Percentiles rank a stretch among this genome's conserved stretches.
Evolutionary conservation across 2,797 vertebrate species (phyloP).

Genomic region (Phyllotis vaccarum): DNA sequence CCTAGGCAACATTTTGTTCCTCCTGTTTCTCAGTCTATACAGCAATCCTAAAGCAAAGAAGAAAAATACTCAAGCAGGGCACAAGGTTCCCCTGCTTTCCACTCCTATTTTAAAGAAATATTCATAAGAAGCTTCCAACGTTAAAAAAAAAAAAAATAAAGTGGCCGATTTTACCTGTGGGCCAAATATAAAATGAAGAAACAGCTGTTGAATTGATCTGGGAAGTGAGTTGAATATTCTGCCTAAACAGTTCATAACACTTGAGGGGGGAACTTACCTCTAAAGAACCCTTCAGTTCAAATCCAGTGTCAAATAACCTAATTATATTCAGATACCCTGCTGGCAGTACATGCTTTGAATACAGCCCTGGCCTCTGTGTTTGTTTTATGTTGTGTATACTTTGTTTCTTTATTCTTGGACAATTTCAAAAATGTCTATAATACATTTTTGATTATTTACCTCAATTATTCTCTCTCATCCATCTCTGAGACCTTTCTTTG

Average conservation of each 20-base stretch:
- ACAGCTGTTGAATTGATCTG: neutral
- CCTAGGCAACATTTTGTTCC: neutral
- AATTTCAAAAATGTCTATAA: neutral
- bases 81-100: neutral
- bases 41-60: neutral
- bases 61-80: neutral
- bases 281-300: slow-evolving; percentile 15
- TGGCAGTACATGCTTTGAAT: neutral
- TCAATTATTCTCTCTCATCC: neutral
- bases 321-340: neutral
- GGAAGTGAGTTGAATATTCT: neutral
- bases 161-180: neutral
- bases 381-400: too few relatives aligned
- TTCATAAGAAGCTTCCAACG: neutral
- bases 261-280: neutral
- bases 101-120: neutral
- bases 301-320: neutral
- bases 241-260: neutral
- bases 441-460: neutral
- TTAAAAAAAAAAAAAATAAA: neutral
- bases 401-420: neutral
- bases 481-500: neutral
- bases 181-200: slow-evolving; percentile 22
- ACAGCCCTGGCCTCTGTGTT: neutral
- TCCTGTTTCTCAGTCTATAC: neutral